Evolutionary conservation across 2,797 vertebrate species (phyloP).

Genomic region (Tapirus indicus): DNA sequence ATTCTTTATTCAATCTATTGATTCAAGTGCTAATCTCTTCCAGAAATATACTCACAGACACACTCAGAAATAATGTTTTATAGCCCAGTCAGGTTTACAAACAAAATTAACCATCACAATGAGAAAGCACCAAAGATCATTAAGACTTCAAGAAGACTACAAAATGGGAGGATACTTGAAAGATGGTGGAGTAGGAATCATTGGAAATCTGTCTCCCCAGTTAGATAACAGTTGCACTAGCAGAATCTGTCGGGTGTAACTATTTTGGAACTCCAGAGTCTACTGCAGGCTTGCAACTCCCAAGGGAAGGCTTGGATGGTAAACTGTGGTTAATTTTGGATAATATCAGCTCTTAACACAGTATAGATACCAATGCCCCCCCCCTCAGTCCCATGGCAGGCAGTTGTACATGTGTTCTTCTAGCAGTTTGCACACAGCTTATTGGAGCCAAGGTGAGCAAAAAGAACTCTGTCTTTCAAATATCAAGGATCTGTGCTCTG

Average conservation of each 20-base stretch:
- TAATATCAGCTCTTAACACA: background rate
- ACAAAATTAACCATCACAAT: background rate
- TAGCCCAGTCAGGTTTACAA: background rate
- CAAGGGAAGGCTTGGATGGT: background rate
- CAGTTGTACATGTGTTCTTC: background rate
- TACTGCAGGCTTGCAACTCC: background rate
- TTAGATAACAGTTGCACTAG: background rate
- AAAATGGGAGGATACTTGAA: background rate
- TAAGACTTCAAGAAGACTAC: background rate
- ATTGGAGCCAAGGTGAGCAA: background rate
- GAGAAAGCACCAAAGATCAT: background rate
- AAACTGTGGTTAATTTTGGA: background rate
- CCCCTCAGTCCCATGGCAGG: background rate
- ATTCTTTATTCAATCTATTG: background rate
- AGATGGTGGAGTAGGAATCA: background rate
- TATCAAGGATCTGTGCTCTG: background rate
- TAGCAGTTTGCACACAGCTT: background rate
- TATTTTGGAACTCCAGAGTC: background rate
- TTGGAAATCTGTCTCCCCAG: background rate
- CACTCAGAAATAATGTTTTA: background rate
- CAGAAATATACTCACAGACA: background rate
- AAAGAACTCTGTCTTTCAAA: background rate
- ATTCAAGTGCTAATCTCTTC: background rate
- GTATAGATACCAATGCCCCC: background rate
- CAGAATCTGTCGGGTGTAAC: background rate